These are phyloP conservation scores for Drosophila pachea DNA, from an alignment of 1,140 invertebrate genomes.

Conservation along the genomic window DNA sequence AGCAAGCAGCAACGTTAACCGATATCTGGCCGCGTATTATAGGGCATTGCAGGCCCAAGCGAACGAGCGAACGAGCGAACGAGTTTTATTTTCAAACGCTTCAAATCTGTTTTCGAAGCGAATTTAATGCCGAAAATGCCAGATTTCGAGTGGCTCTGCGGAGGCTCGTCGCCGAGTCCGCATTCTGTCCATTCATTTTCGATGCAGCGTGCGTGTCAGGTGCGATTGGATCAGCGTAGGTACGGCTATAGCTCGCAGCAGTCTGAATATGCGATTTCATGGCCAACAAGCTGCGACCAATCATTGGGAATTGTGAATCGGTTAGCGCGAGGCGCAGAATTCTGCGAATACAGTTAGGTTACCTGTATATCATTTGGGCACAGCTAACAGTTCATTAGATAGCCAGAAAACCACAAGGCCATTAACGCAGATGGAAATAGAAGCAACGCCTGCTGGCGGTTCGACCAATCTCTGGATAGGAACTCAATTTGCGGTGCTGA, in stretches of 20 bases:
- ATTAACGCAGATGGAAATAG: slow-evolving; percentile 13
- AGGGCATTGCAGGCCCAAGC: too few relatives aligned
- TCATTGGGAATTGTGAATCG: background rate
- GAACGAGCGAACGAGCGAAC: too few relatives aligned
- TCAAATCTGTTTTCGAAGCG: too few relatives aligned
- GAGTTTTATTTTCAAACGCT: too few relatives aligned
- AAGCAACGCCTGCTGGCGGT: background rate
- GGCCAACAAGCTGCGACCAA: slow-evolving; percentile 19
- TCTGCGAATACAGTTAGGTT: slow-evolving; percentile 27
- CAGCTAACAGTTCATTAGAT: slow-evolving; percentile 23
- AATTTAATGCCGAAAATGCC: background rate
- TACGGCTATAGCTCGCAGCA: background rate
- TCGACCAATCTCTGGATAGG: slow-evolving; percentile 1
- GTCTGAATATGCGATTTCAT: slow-evolving; percentile 16
- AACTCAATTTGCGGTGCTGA: slow-evolving; percentile 22
- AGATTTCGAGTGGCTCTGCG: background rate
- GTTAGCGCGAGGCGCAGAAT: slow-evolving; percentile 6
- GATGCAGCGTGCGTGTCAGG: too few relatives aligned
- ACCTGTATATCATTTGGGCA: slow-evolving; percentile 21
- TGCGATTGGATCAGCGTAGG: background rate
- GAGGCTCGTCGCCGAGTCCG: too few relatives aligned
- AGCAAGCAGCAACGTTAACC: background rate
- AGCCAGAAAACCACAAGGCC: slow-evolving; percentile 24
- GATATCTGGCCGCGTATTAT: too few relatives aligned
- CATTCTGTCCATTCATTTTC: too few relatives aligned